Conservation (phyloP, 1,140 invertebrate species). For the Dendroctonus valens region DNA sequence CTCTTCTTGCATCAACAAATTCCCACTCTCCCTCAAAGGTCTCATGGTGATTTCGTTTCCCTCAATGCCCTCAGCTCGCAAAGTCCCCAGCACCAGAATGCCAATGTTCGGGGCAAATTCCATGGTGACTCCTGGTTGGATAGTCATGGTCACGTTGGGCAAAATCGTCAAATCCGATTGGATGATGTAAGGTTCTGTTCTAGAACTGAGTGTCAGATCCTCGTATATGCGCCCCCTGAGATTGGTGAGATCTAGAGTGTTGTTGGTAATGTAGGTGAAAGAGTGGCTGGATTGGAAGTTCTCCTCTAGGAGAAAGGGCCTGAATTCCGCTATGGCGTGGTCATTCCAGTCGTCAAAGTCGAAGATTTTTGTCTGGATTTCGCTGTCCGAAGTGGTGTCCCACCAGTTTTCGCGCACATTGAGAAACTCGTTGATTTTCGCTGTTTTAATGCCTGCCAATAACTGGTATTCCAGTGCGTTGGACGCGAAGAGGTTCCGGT, state of each 20-base stretch:
- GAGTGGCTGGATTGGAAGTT: constrained; percentile 75
- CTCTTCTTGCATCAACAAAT: constrained; percentile 45
- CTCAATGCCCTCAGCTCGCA: constrained; percentile 80
- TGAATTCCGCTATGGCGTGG: constrained; percentile 87
- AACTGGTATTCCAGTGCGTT: constrained; percentile 90
- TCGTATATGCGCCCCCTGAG: constrained; percentile 82
- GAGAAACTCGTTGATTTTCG: constrained; percentile 81
- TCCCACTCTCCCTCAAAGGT: constrained; percentile 57
- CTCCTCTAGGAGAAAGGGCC: constrained; percentile 80
- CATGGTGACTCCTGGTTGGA: constrained; percentile 86
- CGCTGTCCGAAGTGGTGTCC: constrained; percentile 71
- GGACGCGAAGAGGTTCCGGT: constrained; percentile 85
- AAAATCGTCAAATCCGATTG: constrained; percentile 93
- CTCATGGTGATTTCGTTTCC: constrained; percentile 82
- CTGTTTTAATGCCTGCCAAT: constrained; percentile 86
- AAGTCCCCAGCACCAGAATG: constrained; percentile 89
- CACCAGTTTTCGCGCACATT: constrained; percentile 96
- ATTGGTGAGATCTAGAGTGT: constrained; percentile 61
- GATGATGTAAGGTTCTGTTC: constrained; percentile 77
- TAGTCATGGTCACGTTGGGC: constrained; percentile 83
- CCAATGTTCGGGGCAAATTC: constrained; percentile 97
- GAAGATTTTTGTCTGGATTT: constrained; percentile 87
- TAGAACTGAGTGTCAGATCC: constrained; percentile 67
- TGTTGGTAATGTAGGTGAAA: constrained; percentile 59
- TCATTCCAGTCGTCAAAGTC: constrained; percentile 99